Conservation (phyloP, 2,888 invertebrate genomes). For the Gastracanthus pulcherrimus region DNA sequence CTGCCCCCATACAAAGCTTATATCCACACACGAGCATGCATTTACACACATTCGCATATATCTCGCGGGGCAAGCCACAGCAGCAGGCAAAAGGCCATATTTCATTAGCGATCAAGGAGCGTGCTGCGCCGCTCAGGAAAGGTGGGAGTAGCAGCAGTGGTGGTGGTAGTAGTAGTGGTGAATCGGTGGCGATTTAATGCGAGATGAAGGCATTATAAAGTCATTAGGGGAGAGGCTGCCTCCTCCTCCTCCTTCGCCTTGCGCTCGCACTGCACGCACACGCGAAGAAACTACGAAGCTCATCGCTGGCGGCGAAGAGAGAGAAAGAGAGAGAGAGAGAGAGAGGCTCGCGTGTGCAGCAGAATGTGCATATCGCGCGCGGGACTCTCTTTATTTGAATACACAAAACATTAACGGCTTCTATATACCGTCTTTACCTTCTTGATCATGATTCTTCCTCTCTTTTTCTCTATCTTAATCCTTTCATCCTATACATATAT, state of each 20-base stretch:
- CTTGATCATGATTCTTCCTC: not conserved
- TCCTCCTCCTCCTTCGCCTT: slow-evolving; percentile 39
- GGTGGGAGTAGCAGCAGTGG: too few relatives aligned
- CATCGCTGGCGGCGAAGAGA: not conserved
- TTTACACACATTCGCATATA: not conserved
- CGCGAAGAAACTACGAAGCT: not conserved
- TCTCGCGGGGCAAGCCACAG: not conserved
- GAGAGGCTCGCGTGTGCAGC: too few relatives aligned
- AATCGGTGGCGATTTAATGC: slow-evolving; percentile 68
- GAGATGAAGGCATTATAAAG: slow-evolving; percentile 76
- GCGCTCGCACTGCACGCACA: not conserved
- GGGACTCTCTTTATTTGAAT: slow-evolving; percentile 72
- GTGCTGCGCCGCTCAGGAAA: not conserved
- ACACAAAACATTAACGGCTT: slow-evolving; percentile 74
- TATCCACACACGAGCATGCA: not conserved
- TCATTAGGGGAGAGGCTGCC: slow-evolving; percentile 69
- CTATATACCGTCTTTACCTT: too few relatives aligned
- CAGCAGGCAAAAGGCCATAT: slow-evolving; percentile 4
- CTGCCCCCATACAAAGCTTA: too few relatives aligned
- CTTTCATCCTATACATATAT: too few relatives aligned
- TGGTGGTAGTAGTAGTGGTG: too few relatives aligned
- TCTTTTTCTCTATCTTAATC: too few relatives aligned
- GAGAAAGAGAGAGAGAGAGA: too few relatives aligned
- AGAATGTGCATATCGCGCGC: slow-evolving; percentile 67
- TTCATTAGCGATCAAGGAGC: slow-evolving; percentile 30